Evolutionary conservation across 2,113 vertebrate species (phyloP).

Genomic region (Rostratula benghalensis): DNA sequence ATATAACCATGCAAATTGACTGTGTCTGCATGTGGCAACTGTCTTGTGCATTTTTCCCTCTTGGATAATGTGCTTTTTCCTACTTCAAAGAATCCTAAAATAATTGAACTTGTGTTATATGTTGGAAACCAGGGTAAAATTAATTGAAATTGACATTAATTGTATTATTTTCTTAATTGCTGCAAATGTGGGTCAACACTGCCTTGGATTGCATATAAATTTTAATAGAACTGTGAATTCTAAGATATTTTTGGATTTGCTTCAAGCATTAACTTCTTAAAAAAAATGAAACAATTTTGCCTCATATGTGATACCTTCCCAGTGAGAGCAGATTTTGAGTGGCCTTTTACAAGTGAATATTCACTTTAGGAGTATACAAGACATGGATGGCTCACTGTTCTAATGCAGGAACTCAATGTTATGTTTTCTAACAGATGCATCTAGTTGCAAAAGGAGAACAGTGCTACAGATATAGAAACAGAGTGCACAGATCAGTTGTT

Average conservation of each 20-base stretch:
- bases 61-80: constrained; percentile 5
- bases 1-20: neutral
- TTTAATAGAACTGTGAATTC: constrained; percentile 56
- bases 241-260: constrained; percentile 50
- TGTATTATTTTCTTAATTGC: constrained; percentile 56
- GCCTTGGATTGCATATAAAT: neutral
- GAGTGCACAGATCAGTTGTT: neutral
- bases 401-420: neutral
- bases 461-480: neutral
- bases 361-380: neutral
- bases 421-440: neutral
- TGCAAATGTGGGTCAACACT: constrained; percentile 53
- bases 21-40: neutral
- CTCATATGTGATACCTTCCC: neutral
- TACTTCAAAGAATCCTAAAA: constrained; percentile 59
- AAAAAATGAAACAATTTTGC: neutral
- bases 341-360: neutral
- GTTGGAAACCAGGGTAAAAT: constrained; percentile 26
- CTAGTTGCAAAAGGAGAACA: neutral
- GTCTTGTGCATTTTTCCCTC: neutral
- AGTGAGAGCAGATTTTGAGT: neutral
- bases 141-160: constrained; percentile 64
- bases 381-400: neutral
- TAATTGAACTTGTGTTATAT: constrained; percentile 37
- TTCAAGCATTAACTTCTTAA: constrained; percentile 8